Conservation (phyloP, 1,140 invertebrate species). For the Bactericera cockerelli region DNA sequence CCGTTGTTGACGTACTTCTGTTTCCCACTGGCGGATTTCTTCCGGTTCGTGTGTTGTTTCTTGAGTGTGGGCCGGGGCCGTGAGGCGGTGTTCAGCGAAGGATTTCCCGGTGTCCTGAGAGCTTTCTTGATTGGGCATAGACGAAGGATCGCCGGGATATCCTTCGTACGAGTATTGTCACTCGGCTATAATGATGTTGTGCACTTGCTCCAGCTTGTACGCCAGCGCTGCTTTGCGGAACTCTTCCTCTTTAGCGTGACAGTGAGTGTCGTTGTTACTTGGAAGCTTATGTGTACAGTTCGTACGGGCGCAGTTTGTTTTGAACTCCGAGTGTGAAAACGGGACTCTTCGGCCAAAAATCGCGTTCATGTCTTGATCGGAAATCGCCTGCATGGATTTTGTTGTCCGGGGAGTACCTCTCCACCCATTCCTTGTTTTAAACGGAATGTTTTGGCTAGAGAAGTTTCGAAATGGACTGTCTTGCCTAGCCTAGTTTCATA, state of each 20-base stretch:
- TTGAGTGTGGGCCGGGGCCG: background rate
- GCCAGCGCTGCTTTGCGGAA: slow-evolving; percentile 91
- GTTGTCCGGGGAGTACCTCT: slow-evolving; percentile 83
- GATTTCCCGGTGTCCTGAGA: slow-evolving; percentile 17
- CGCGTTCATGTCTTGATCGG: slow-evolving; percentile 98
- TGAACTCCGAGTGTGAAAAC: slow-evolving; percentile 88
- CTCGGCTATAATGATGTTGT: slow-evolving; percentile 83
- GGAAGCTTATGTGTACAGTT: slow-evolving; percentile 85
- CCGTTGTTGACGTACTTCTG: no score
- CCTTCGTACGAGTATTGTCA: background rate
- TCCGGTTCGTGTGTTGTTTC: background rate
- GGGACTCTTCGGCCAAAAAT: slow-evolving; percentile 96
- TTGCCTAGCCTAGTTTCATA: slow-evolving; percentile 96
- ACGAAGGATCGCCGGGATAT: no score
- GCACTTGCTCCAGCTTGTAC: slow-evolving; percentile 88
- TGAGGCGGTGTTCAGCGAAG: slow-evolving; percentile 11
- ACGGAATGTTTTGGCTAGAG: slow-evolving; percentile 99
- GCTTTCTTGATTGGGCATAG: no score
- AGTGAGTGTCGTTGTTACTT: slow-evolving; percentile 89
- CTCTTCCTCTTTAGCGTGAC: slow-evolving; percentile 90
- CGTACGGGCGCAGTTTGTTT: slow-evolving; percentile 87
- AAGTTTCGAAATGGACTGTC: slow-evolving; percentile 95
- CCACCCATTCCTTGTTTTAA: slow-evolving; percentile 97
- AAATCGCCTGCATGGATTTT: slow-evolving; percentile 93
- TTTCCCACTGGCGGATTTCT: background rate